Base-by-base conservation (phyloP, 2,797 vertebrate genomes). In the Anguilla pacifica region DNA sequence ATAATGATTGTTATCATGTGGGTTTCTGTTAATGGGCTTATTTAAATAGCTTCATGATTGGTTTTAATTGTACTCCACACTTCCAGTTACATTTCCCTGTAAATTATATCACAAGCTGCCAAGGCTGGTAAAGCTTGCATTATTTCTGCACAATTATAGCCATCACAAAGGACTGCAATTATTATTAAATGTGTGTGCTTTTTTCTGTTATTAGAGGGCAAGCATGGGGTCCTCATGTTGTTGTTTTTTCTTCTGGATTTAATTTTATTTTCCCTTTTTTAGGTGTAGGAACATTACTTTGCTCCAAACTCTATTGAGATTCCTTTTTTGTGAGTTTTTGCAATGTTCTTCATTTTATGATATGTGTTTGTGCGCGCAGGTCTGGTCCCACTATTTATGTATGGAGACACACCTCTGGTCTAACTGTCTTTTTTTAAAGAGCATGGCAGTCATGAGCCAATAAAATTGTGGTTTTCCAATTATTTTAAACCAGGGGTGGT, bases 1-100 rank as follows among this genome's bases (percentile, higher is more conserved):
- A 87, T 86, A 86, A 85, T 87, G 46, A 79, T 88, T 61, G 82
- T 84, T 83, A 59, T 82, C 59, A 72, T 91, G 61, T 82, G 22
- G 57, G 79, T 82, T 88, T 35, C 84, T 64, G 83, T 61, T 87
- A 83, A 57, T 81, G 87, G 70, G 43, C 77, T 70, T 57, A 70
- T 79, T 87, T 85, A 83, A 79, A 81, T 81, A 43, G 77, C 39
- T n/a, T 82, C 79, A 82, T 82, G 46, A 82, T 82, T 82, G 79
- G 46, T 82, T 82, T 82, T 82, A 82, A 82, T 82, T 82, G 79
- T 82, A 51, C n/a, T 82, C 79, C 39, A 82, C 46, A 51, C 43
- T 82, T 82, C 22, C 46, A 82, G 6, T 51, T 82, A 51, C 79
- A 46, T 19, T 83, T 85, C 25, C 28, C 25, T 46, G 74, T 43